Evolutionary conservation across 2,797 vertebrate species (phyloP), one percentile per base, ranked within the genome.

Genomic region (Clarias fuscus): DNA sequence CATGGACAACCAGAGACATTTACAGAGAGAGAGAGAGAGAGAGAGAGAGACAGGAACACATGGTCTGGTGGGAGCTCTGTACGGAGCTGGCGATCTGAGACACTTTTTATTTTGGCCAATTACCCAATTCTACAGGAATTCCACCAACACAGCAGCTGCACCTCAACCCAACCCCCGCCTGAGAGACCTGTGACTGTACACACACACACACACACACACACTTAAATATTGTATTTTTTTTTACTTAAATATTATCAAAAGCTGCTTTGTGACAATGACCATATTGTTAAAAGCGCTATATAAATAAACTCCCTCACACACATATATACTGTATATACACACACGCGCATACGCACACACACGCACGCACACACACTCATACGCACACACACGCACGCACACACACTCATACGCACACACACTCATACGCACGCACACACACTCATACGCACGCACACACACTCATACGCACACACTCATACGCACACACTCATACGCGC

Each of bases 71-170:
- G 79, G 77, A 82, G 80, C 11, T 75, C 72, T 85, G 70, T 85
- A 62, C 76, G 37, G 75, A 75, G 81, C 33, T 48, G 59, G 22
- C 3, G 37, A 86, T 84, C 86, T 84, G 15, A 88, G 76, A 82
- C 33, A 20, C 83, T 81, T 82, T 84, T 86, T 81, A 64, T 83
- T 88, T 83, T 7, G 85, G 70, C 80, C 88, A 89, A 90, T 92
- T 93, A 92, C 91, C 91, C 89, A 90, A 92, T 92, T 92, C 86
- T 64, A 56, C 58, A 90, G 86, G 92, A 93, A 93, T 93, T 90
- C 83, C 84, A 88, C 59, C 85, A 85, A 17, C 33, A 43, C 33
- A 40, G 85, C 86, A 84, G 88, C 89, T 91, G 86, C 90, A 90
- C 90, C 86, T 62, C 83, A 73, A 62, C 84, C 89, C 88, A 77